Base-by-base conservation (phyloP, 2,113 vertebrate genomes). In the Gymnorhina tibicen region DNA sequence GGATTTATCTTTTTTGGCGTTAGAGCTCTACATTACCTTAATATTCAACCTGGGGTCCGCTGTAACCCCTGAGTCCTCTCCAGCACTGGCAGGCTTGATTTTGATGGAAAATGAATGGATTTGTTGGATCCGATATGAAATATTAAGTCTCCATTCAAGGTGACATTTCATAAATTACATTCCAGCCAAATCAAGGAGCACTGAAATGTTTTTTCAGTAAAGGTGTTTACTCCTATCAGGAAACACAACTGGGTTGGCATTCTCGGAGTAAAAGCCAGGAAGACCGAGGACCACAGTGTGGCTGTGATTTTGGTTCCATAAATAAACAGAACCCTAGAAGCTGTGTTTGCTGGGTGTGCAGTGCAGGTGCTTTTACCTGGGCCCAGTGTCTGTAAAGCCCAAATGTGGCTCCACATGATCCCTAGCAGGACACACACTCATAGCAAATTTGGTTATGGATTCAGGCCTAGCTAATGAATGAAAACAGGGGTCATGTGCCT, bases 151-250 rank as follows among this genome's bases (percentile, higher is more conserved):
- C 22, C 16, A 35, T 76, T 86, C 49, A 68, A 55, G 58, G 49
- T 83, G 67, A 41, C n/a, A 88, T 75, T 92, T 83, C 44, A 46
- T 76, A 86, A 83, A 83, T 86, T 70, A 32, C 24, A 33, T 49
- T 37, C 24, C 44, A 75, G 62, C 0, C 3, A 85, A 88, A 92
- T 91, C 56, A 75, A 67, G 75, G 32, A 88, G 3, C 11, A 44
- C 47, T 78, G 47, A 66, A 32, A 44, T 44, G 3, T 44, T 70
- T 77, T 81, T 87, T 20, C 41, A 53, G 46, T 23, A 44, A 56
- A 33, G 27, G 5, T 67, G 19, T 90, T 90, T 85, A 23, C 24
- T 74, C 28, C n/a, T 44, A 24, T 47, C 18, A 85, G 50, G 74
- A 87, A 77, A 62, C 37, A 68, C 37, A 78, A 13, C 46, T 41